Percentiles rank a stretch among this genome's conserved stretches.
Evolutionary conservation across 2,888 invertebrate genomes (phyloP).

Genomic region (Zhuqinia jingwanae): DNA sequence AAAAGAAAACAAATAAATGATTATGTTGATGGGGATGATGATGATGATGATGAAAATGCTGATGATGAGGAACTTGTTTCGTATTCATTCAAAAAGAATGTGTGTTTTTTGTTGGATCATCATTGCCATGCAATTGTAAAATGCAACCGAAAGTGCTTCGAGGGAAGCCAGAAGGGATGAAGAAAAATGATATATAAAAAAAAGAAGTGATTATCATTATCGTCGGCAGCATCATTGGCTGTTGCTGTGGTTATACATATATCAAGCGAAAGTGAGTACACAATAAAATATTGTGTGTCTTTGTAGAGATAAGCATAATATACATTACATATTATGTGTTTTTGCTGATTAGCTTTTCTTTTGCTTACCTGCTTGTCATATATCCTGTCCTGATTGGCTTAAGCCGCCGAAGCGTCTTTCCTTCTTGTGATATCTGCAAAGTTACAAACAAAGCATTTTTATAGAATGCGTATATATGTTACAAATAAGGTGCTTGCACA

Average conservation of each 20-base stretch:
- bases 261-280: neutral
- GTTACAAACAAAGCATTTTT: constrained; percentile 5
- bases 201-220: constrained; percentile 36
- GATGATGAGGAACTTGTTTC: constrained; percentile 64
- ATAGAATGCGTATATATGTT: neutral
- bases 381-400: constrained; percentile 58
- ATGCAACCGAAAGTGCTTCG: constrained; percentile 17
- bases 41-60: neutral
- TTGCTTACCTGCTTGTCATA: constrained; percentile 72
- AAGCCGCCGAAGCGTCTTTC: constrained; percentile 51
- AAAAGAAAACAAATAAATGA: constrained; percentile 39
- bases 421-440: constrained; percentile 62
- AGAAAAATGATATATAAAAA: too few relatives aligned
- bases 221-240: neutral
- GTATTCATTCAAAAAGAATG: constrained; percentile 45
- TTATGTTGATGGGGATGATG: constrained; percentile 4
- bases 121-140: neutral
- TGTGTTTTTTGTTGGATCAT: neutral
- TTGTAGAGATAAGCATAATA: too few relatives aligned
- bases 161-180: constrained; percentile 40
- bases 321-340: neutral
- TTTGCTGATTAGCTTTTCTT: neutral
- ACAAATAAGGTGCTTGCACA: too few relatives aligned
- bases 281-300: too few relatives aligned
- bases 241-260: constrained; percentile 1